Base-by-base conservation (phyloP, 1,140 invertebrate species). In the Diorhabda elongata region DNA sequence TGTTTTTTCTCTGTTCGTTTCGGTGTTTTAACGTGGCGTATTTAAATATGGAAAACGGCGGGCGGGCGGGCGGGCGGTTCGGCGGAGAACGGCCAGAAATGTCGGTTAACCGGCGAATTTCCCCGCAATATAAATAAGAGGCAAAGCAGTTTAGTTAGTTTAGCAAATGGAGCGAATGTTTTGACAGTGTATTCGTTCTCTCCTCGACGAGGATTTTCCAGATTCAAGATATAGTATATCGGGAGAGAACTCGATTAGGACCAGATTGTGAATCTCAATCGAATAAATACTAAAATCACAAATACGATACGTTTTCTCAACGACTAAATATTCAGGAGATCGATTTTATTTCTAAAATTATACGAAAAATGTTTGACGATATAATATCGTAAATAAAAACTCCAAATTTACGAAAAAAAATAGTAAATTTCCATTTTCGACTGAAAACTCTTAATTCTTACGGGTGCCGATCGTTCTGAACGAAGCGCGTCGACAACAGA, bases 111-210 rank as follows among this genome's bases (percentile, higher is more conserved):
- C 58, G 58, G 72, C 47, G 26, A 68, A 57, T 45, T 71, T 76
- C 77, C 76, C 76, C 68, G 74, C 69, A 80, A 77, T 76, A 81
- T 81, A 81, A 79, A 81, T 80, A 80, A 71, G 74, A 77, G 75
- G 78, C 78, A 81, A 81, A 81, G 77, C 79, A 80, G 78, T 81
- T 81, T 79, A 81, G 79, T 81, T 81, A 79, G 79, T 81, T 81
- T 80, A 81, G 78, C 78, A 81, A 81, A 81, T 81, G 79, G 79
- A 78, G 78, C 78, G 79, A 75, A 75, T 81, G 79, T 81, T 81
- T 81, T 80, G 69, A 75, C 73, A 80, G 76, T 26, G 26, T 76
- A 74, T 72, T 76, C 75, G 70, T 67, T 69, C 64, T 69, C 64
- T 64, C 70, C 69, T 71, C 70, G 71, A 72, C 63, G 61, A 64